phyloP scores from a whole-genome alignment of 2,113 vertebrate species.

The Phylloscopus whistleri region DNA sequence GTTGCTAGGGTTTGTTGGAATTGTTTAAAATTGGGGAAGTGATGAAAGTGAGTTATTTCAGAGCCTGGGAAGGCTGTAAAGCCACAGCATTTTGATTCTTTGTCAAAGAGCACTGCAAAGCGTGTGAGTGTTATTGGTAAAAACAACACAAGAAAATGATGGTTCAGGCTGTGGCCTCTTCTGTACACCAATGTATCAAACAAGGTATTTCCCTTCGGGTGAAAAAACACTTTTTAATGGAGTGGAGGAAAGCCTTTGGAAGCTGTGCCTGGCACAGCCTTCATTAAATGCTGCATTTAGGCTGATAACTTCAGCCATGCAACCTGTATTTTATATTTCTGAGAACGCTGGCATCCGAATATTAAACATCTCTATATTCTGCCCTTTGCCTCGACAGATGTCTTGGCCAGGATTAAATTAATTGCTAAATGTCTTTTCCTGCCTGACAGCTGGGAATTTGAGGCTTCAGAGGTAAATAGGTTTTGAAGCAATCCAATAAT shows the following conservation, averaged over 20 bases:
- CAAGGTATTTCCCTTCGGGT: background rate
- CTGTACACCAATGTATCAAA: background rate
- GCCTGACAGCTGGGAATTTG: conserved; percentile 37
- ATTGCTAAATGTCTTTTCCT: conserved; percentile 57
- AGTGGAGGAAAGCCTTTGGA: background rate
- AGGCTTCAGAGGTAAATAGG: conserved; percentile 47
- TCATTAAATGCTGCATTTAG: background rate
- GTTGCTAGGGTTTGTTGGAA: background rate
- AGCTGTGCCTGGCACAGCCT: background rate
- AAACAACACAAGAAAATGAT: background rate
- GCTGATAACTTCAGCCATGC: background rate
- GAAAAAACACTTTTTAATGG: accelerated
- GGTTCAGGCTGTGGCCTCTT: background rate
- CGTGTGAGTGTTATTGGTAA: background rate
- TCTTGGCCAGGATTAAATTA: conserved; percentile 51
- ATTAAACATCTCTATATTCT: background rate
- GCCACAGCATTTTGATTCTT: background rate
- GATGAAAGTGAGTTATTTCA: background rate
- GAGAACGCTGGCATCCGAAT: background rate
- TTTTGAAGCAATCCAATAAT: conserved; percentile 56
- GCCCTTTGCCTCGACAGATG: conserved; percentile 21
- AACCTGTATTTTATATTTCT: background rate
- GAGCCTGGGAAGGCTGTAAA: background rate
- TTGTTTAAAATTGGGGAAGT: background rate
- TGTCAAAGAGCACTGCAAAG: background rate